Conservation (phyloP, 2,797 vertebrate genomes). For the Clarias platycephalus region DNA sequence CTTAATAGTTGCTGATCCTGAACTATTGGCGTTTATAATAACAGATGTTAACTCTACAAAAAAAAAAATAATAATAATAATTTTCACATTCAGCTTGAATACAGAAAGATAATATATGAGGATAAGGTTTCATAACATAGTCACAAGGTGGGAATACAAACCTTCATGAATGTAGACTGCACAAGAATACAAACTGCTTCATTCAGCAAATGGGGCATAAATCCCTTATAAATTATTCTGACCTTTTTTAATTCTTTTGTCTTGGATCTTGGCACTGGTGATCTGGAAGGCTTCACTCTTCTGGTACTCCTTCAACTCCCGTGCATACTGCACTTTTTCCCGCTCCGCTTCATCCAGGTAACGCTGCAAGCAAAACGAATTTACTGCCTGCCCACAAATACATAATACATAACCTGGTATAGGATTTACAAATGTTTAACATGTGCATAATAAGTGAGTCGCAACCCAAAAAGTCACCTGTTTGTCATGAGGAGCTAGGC, state of each 20-base stretch:
- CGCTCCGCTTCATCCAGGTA: constrained; percentile 93
- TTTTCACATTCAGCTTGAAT: not conserved
- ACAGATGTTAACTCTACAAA: constrained; percentile 73
- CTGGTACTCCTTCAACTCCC: constrained; percentile 92
- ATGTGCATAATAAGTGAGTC: too few species aligned
- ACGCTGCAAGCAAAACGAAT: constrained; percentile 69
- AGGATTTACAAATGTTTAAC: not conserved
- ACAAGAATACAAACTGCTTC: not conserved
- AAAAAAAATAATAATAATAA: constrained; percentile 30
- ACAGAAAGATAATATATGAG: not conserved
- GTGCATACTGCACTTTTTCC: constrained; percentile 94
- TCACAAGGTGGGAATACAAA: not conserved
- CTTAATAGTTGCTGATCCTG: constrained; percentile 71
- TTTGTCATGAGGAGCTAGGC: constrained; percentile 85
- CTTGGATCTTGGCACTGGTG: constrained; percentile 90
- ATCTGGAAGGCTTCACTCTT: constrained; percentile 95
- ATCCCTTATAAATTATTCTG: not conserved
- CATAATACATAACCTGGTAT: not conserved
- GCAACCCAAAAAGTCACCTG: constrained; percentile 73
- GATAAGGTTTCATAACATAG: not conserved
- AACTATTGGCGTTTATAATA: constrained; percentile 67
- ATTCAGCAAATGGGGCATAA: not conserved
- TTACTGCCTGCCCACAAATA: not conserved
- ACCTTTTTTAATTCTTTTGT: constrained; percentile 97
- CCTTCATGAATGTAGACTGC: not conserved